These are phyloP conservation scores for Cheilosia scutellata DNA, from an alignment of 2,888 invertebrate genomes.

Conservation along the genomic window DNA sequence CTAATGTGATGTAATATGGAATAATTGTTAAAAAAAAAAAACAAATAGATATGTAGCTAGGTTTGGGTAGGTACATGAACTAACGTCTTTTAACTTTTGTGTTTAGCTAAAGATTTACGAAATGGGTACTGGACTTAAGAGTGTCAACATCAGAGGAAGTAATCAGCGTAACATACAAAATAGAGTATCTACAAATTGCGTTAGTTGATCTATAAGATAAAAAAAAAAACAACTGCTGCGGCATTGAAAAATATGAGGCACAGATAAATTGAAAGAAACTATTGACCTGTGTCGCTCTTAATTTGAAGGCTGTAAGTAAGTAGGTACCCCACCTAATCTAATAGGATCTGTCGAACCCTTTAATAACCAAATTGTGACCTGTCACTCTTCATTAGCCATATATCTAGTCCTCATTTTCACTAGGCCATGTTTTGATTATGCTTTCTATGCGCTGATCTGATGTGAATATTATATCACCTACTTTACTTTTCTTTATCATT, in stretches of 20 bases:
- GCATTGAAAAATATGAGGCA: conserved; percentile 2
- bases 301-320: background rate
- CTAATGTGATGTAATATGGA: background rate
- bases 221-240: background rate
- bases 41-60: background rate
- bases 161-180: background rate
- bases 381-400: no score
- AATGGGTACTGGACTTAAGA: background rate
- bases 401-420: no score
- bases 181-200: no score
- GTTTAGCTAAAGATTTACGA: background rate
- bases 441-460: no score
- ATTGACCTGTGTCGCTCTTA: conserved; percentile 3
- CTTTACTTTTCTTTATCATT: no score
- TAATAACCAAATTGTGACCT: background rate
- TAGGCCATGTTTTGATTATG: no score
- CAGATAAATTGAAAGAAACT: conserved; percentile 1
- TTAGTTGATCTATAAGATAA: background rate
- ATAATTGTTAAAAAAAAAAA: background rate
- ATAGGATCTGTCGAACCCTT: background rate
- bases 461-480: no score
- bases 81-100: background rate
- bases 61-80: background rate
- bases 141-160: background rate
- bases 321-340: background rate